Conservation (phyloP, 2,888 invertebrate genomes). For the Mechanitis mazaeus region DNA sequence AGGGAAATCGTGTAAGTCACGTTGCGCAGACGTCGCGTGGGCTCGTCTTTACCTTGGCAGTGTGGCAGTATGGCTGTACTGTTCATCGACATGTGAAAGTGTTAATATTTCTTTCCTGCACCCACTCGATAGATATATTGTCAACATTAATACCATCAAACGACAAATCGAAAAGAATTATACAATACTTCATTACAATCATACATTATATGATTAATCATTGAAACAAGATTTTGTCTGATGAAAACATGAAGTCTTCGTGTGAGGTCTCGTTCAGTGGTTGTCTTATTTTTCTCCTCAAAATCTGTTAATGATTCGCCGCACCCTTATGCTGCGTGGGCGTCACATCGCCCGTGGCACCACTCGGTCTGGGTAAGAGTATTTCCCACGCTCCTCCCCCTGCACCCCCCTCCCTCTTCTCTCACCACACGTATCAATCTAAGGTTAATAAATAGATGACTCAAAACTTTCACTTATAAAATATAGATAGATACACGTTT, state of each 20-base stretch:
- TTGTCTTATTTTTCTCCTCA: no score
- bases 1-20: slow-evolving; percentile 28
- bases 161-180: not conserved
- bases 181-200: no score
- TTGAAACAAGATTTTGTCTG: no score
- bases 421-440: slow-evolving; percentile 44
- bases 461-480: slow-evolving; percentile 26
- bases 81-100: slow-evolving; percentile 68
- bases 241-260: no score
- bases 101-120: slow-evolving; percentile 60
- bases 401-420: slow-evolving; percentile 32
- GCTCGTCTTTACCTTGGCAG: slow-evolving; percentile 48
- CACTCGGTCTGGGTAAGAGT: slow-evolving; percentile 59
- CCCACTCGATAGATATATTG: slow-evolving; percentile 45
- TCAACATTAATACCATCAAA: slow-evolving; percentile 6
- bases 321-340: slow-evolving; percentile 16
- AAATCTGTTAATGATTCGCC: no score
- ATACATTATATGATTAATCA: no score
- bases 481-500: slow-evolving; percentile 37
- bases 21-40: slow-evolving; percentile 41
- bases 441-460: slow-evolving; percentile 44
- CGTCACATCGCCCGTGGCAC: slow-evolving; percentile 48
- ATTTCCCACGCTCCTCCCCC: slow-evolving; percentile 52
- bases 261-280: no score
- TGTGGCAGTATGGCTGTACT: slow-evolving; percentile 42